These are phyloP conservation scores for Apostichopus californicus DNA, from an alignment of 35 echinoderm and acorn worm species.

Conservation along the genomic window DNA sequence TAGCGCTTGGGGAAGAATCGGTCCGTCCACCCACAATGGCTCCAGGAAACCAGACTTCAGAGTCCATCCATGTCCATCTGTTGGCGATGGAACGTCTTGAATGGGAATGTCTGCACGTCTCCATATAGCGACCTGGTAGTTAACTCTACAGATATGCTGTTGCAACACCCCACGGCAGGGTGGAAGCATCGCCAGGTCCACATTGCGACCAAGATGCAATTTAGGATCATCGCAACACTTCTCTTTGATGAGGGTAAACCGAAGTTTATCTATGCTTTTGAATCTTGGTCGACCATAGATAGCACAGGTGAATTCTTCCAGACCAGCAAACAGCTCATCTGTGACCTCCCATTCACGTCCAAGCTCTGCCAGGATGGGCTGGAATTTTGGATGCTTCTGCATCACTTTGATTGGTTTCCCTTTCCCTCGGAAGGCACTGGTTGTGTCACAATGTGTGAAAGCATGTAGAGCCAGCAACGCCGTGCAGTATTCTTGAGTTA, in stretches of 20 bases:
- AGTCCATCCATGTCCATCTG: too few relatives aligned
- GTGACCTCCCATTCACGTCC: too few relatives aligned
- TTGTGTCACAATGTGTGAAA: conserved; percentile 21
- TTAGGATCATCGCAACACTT: conserved; percentile 17
- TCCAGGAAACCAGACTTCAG: too few relatives aligned
- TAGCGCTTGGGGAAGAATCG: too few relatives aligned
- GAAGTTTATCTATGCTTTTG: background rate
- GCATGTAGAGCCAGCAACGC: conserved; percentile 20
- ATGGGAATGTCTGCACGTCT: conserved; percentile 16
- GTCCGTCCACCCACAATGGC: too few relatives aligned
- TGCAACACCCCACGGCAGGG: background rate
- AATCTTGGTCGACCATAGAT: conserved; percentile 39
- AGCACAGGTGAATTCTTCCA: conserved; percentile 40
- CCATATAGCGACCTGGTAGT: conserved; percentile 52
- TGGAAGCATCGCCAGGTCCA: conserved; percentile 23
- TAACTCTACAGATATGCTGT: conserved; percentile 33
- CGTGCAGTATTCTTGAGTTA: conserved; percentile 17
- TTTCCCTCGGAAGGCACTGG: conserved; percentile 9
- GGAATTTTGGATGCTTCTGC: background rate
- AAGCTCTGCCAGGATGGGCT: background rate
- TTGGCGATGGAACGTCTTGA: conserved; percentile 32
- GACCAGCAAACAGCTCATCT: background rate
- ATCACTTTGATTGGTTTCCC: conserved; percentile 11
- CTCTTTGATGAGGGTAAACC: conserved; percentile 10
- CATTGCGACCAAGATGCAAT: background rate